Evolutionary conservation across 2,113 vertebrate species (phyloP), one percentile per base, ranked within the genome.

Genomic region (Bubo bubo): DNA sequence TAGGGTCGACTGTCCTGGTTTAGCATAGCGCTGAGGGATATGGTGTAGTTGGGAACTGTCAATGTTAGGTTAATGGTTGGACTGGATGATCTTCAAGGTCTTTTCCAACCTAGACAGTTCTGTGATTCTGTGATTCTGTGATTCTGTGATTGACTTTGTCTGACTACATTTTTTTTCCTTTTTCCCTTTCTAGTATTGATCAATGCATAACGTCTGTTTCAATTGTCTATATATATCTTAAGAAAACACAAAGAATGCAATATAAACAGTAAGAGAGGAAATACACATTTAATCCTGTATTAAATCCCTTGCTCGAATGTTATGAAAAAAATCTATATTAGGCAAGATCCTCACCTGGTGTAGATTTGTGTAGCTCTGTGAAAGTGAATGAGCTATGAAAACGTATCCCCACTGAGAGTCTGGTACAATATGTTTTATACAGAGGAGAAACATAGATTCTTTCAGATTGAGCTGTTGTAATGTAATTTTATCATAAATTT

Each of bases 221-320:
- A 79, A 24, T 76, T 94, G 45, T 71, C 39, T 79, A 9, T 30
- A 58, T 35, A 7, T 90, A 73, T 34, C 37, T 73, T 90, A 90
- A 85, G 49, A 81, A 72, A 39, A 41, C 18, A 53, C 26, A 82
- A n/a, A 82, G 39, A 91, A 81, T 75, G 64, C 43, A 87, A 43
- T 43, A 64, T 66, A 85, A 90, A 24, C 30, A 62, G 35, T 76
- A 82, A 93, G 35, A 72, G 81, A 93, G 70, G 85, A 97, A 93
- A 88, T 50, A 53, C 21, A 58, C 14, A 49, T 88, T 75, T 90
- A 91, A 95, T 85, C 81, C n/a, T 75, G 13, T 55, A 77, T 94
- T 79, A 91, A 92, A 93, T 90, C 45, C 50, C 53, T 72, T 67
- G 49, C 21, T 90, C 62, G 73, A 96, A 79, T 53, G 35, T 75